These are phyloP conservation scores for Zonitis immaculata DNA, from an alignment of 2,888 invertebrate genomes.

Conservation along the genomic window DNA sequence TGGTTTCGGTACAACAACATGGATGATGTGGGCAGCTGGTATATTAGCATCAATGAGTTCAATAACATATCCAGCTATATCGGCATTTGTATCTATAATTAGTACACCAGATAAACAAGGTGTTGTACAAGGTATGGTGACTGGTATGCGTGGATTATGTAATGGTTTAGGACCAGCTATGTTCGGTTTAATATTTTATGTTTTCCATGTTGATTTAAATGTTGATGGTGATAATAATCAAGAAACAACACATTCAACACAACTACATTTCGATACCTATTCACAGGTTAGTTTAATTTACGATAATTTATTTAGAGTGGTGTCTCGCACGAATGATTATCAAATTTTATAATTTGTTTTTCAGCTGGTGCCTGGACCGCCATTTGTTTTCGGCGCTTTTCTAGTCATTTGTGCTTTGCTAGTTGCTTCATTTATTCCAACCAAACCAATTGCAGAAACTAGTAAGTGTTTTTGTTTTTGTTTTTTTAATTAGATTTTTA, in stretches of 20 bases:
- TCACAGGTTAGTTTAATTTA: slow-evolving; percentile 47
- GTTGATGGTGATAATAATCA: slow-evolving; percentile 53
- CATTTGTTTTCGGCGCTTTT: slow-evolving; percentile 96
- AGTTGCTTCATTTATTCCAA: slow-evolving; percentile 77
- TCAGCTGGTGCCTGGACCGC: slow-evolving; percentile 91
- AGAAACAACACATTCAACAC: slow-evolving; percentile 49
- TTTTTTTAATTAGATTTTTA: not conserved
- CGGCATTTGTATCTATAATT: slow-evolving; percentile 96
- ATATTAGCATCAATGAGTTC: slow-evolving; percentile 93
- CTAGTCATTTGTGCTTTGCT: slow-evolving; percentile 93
- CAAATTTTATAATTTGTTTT: slow-evolving; percentile 30
- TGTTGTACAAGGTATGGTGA: slow-evolving; percentile 76
- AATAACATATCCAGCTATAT: slow-evolving; percentile 97
- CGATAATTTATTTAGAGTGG: slow-evolving; percentile 8
- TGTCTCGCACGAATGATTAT: too few relatives aligned
- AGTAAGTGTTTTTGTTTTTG: slow-evolving; percentile 51
- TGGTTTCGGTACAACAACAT: slow-evolving; percentile 92
- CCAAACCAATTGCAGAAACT: slow-evolving; percentile 54
- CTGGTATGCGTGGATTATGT: slow-evolving; percentile 96
- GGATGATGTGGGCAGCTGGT: slow-evolving; percentile 99
- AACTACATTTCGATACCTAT: slow-evolving; percentile 51
- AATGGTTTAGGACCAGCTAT: slow-evolving; percentile 98
- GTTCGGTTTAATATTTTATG: slow-evolving; percentile 97
- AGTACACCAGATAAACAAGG: slow-evolving; percentile 98
- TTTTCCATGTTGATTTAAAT: slow-evolving; percentile 97